Evolutionary conservation across 2,797 vertebrate species (phyloP), one percentile per base, ranked within the genome.

Genomic region (Valencia hispanica): DNA sequence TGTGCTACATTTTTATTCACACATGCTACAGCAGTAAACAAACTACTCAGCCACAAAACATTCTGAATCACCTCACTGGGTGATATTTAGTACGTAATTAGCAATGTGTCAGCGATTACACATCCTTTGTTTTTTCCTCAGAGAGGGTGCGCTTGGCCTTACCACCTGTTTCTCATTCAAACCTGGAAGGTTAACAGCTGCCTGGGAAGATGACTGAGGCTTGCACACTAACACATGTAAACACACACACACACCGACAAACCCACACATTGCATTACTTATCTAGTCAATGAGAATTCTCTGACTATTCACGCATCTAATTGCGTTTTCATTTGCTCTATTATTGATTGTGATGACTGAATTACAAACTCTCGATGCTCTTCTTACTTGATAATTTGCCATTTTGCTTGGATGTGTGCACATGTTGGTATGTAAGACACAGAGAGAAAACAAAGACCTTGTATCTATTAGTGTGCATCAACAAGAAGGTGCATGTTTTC

Each of bases 121-220:
- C 36, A 45, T 68, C 75, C 80, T 78, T 81, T 47, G 70, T 65
- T 76, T 75, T 74, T 87, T 83, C 70, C 82, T 86, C 45, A 0
- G 5, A 72, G 74, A 74, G 77, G 43, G 53, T 75, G 66, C 66
- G 45, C 75, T 85, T 88, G 84, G 83, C 78, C 74, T 59, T 79
- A 48, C 72, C 90, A 92, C 89, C 90, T 92, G 88, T 92, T 92
- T 92, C 87, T 86, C 84, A 91, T 93, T 92, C 77, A 84, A 88
- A 87, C 87, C 84, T 89, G 79, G 78, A 90, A 89, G 83, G 82
- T 87, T 89, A 87, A 89, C 90, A 89, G 86, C 84, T 88, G 89
- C 81, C 78, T 82, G 85, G 59, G 68, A 85, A 82, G 71, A 87
- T 81, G 78, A 87, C 59, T 73, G 77, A 89, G 82, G 50, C 70